Evolutionary conservation across 2,888 invertebrate genomes (phyloP).

Genomic region (Mimas tiliae): DNA sequence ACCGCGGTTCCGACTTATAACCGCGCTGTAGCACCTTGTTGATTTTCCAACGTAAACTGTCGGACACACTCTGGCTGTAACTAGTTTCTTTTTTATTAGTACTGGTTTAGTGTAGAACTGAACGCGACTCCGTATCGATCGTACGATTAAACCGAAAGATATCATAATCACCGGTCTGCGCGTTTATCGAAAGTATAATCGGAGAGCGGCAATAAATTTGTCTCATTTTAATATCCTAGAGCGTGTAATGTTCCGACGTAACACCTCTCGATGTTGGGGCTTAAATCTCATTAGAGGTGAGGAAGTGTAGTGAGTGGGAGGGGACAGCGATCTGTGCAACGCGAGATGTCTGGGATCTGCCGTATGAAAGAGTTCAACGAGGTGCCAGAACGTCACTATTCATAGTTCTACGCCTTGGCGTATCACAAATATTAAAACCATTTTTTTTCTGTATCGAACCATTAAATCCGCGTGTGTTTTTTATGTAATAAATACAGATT

Average conservation of each 20-base stretch:
- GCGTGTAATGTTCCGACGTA: constrained; percentile 72
- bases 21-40: constrained; percentile 74
- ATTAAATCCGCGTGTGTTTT: not conserved
- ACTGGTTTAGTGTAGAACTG: constrained; percentile 82
- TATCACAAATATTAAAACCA: not conserved
- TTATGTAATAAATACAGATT: not conserved
- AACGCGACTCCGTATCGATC: constrained; percentile 80
- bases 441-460: not conserved
- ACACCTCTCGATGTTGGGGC: constrained; percentile 64
- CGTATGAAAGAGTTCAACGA: constrained; percentile 80
- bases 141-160: constrained; percentile 80
- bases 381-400: constrained; percentile 34
- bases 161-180: constrained; percentile 84
- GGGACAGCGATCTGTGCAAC: constrained; percentile 41
- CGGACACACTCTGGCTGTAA: constrained; percentile 71
- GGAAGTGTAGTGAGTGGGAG: constrained; percentile 24
- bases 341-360: constrained; percentile 44
- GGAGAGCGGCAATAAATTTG: constrained; percentile 81
- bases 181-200: constrained; percentile 83
- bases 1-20: constrained; percentile 69
- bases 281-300: constrained; percentile 60
- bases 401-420: constrained; percentile 16
- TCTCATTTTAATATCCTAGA: constrained; percentile 82
- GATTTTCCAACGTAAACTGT: constrained; percentile 81
- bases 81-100: constrained; percentile 83